These are phyloP conservation scores for Tetragnatha versicolor DNA, from an alignment of 1,140 invertebrate species.

Conservation along the genomic window DNA sequence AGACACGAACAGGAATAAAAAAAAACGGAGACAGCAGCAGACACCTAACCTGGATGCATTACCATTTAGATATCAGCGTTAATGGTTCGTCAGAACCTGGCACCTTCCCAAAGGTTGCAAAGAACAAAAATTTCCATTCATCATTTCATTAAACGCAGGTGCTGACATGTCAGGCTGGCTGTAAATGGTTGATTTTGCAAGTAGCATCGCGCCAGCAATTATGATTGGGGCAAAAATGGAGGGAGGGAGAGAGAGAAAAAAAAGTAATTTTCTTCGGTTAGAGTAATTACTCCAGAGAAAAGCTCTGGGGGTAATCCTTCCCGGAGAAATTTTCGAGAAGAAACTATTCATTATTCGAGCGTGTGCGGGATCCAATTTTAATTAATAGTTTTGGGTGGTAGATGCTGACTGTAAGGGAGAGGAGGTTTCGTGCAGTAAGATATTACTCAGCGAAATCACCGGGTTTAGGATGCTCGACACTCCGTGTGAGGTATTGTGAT, in stretches of 20 bases:
- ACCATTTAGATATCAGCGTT: conserved; percentile 24
- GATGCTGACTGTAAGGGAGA: no score
- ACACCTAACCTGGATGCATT: no score
- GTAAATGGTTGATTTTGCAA: conserved; percentile 45
- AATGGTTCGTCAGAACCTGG: conserved; percentile 29
- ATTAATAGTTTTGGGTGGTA: no score
- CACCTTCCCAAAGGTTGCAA: conserved; percentile 6
- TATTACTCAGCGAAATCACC: no score
- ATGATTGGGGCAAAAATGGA: conserved; percentile 1
- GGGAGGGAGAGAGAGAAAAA: conserved; percentile 1
- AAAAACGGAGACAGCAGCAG: no score
- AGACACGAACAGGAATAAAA: no score
- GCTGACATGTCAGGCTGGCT: conserved; percentile 41
- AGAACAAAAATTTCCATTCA: conserved; percentile 27
- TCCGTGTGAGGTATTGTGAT: no score
- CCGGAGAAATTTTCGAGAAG: background rate
- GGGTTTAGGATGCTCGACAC: no score
- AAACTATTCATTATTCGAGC: background rate
- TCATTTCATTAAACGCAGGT: conserved; percentile 47
- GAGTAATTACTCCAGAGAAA: conserved; percentile 31
- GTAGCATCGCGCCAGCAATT: conserved; percentile 30
- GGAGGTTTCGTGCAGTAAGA: no score
- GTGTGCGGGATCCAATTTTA: background rate
- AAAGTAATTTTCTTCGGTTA: conserved; percentile 22
- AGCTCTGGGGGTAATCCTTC: conserved; percentile 5